phyloP scores from a whole-genome alignment of 1,140 invertebrate genomes.

The Zaprionus camerounensis region DNA sequence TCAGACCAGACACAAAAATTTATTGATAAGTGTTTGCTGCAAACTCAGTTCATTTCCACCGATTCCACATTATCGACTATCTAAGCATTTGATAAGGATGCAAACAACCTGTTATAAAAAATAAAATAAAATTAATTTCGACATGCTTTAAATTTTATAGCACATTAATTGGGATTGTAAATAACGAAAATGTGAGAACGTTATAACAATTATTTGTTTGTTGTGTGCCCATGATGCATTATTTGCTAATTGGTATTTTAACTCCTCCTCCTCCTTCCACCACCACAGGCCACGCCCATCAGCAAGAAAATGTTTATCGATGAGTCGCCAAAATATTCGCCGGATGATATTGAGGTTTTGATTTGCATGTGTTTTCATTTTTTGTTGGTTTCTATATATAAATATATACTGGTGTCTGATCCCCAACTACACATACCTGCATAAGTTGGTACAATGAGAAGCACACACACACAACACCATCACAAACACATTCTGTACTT shows the following conservation, averaged over 20 bases:
- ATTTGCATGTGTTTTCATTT: constrained; percentile 51
- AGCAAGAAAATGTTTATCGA: constrained; percentile 71
- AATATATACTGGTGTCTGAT: constrained; percentile 42
- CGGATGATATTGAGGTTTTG: constrained; percentile 83
- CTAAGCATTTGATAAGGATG: constrained; percentile 11
- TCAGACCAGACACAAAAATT: not conserved
- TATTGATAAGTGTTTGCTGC: constrained; percentile 13
- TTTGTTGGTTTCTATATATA: constrained; percentile 18
- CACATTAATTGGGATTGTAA: constrained; percentile 13
- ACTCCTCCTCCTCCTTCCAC: constrained; percentile 28
- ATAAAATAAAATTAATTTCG: not conserved
- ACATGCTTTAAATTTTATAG: constrained; percentile 24
- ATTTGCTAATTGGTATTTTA: constrained; percentile 53
- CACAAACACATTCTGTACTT: not conserved
- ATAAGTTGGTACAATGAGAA: not conserved
- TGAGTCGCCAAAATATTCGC: constrained; percentile 73
- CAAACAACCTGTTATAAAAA: constrained; percentile 12
- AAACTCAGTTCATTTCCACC: not conserved
- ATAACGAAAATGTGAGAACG: not conserved
- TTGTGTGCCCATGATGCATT: not conserved
- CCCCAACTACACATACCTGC: not conserved
- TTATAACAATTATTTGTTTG: not conserved
- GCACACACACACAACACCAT: constrained; percentile 14
- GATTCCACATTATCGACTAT: not conserved
- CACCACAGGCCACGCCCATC: constrained; percentile 70